Conservation (phyloP, 2,888 invertebrate species). For the Rotaria macrura region DNA sequence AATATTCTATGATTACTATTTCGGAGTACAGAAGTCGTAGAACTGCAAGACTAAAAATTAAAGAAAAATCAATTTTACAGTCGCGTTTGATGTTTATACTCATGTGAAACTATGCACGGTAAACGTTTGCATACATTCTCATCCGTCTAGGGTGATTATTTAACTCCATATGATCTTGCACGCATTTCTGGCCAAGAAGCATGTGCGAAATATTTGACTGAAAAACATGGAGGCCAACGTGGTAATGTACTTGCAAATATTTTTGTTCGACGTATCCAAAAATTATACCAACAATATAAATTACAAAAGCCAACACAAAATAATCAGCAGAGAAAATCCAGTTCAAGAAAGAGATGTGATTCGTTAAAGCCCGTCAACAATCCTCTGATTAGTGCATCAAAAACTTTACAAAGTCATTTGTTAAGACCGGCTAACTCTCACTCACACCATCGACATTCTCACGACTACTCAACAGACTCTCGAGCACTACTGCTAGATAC, state of each 20-base stretch:
- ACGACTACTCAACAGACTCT: background rate
- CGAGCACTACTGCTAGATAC: too few species aligned
- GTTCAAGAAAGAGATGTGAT: background rate
- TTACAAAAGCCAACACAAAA: background rate
- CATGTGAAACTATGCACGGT: too few species aligned
- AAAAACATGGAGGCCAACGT: background rate
- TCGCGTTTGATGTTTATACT: too few species aligned
- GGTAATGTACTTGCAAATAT: background rate
- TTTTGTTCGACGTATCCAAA: background rate
- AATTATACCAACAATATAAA: background rate
- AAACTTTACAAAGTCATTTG: background rate
- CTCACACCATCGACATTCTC: background rate
- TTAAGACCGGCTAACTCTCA: background rate
- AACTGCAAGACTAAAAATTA: too few species aligned
- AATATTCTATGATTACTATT: too few species aligned
- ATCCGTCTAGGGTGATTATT: conserved; percentile 58
- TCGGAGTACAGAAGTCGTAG: too few species aligned
- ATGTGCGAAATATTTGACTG: background rate
- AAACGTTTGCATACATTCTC: background rate
- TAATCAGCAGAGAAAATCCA: background rate
- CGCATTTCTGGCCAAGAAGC: background rate
- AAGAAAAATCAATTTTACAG: too few species aligned
- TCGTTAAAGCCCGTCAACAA: background rate
- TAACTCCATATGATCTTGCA: conserved; percentile 83
- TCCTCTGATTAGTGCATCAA: background rate